Evolutionary conservation across 1,140 invertebrate species (phyloP).

Genomic region (Idris sp.): DNA sequence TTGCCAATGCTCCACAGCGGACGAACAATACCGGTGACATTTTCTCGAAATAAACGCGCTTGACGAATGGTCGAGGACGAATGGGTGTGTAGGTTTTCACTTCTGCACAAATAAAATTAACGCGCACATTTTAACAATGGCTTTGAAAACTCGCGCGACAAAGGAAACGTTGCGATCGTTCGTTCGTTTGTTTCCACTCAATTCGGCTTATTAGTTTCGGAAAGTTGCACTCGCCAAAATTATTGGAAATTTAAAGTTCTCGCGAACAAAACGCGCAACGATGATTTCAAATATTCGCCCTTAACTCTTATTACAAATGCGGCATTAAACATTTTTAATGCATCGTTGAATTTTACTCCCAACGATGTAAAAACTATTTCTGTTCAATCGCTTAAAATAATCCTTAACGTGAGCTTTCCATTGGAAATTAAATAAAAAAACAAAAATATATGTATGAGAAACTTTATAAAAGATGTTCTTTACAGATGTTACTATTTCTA

Average conservation of each 20-base stretch:
- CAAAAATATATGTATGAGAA: too few species aligned
- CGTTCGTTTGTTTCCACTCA: conserved; percentile 24
- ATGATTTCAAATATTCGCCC: neutral
- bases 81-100: conserved; percentile 46
- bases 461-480: too few species aligned
- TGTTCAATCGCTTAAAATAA: neutral
- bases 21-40: conserved; percentile 64
- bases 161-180: conserved; percentile 21
- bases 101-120: conserved; percentile 62
- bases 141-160: conserved; percentile 20
- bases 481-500: too few species aligned
- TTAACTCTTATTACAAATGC: too few species aligned
- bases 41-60: conserved; percentile 66
- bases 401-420: neutral
- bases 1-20: conserved; percentile 62
- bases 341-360: too few species aligned
- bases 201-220: conserved; percentile 49
- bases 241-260: conserved; percentile 6
- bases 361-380: neutral
- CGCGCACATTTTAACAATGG: conserved; percentile 41
- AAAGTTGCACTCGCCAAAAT: conserved; percentile 16
- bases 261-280: neutral
- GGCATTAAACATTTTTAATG: too few species aligned
- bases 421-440: too few species aligned
- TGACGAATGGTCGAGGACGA: conserved; percentile 59